phyloP scores from a whole-genome alignment of 1,140 invertebrate species.

The Bilobella aurantiaca region DNA sequence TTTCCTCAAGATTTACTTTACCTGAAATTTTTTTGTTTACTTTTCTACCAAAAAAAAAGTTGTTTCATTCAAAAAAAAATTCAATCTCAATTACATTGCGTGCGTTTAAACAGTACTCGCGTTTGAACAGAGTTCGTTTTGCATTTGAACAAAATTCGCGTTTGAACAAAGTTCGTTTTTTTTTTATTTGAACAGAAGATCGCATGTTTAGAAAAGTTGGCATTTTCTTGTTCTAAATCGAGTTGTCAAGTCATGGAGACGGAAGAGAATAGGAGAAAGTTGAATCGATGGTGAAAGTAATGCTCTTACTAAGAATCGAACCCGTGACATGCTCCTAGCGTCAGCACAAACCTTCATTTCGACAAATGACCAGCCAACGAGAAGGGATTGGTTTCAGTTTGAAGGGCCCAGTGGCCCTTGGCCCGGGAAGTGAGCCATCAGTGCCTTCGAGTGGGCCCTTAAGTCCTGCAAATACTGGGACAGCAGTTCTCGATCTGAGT shows the following conservation, averaged over 20 bases:
- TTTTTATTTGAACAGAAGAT: not conserved
- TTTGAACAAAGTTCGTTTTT: no score
- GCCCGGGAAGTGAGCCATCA: not conserved
- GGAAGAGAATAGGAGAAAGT: not conserved
- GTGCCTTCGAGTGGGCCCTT: slow-evolving; percentile 7
- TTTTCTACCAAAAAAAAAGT: no score
- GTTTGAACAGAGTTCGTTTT: no score
- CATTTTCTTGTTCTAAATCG: not conserved
- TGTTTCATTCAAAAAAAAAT: no score
- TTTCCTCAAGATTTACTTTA: no score
- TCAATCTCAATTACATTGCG: no score
- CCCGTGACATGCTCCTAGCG: not conserved
- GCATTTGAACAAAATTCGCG: no score
- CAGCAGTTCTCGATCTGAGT: slow-evolving; percentile 23
- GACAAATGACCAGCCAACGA: slow-evolving; percentile 14
- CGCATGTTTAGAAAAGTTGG: not conserved
- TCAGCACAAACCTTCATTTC: not conserved
- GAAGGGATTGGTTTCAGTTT: slow-evolving; percentile 27
- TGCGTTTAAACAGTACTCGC: no score
- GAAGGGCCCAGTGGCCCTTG: slow-evolving; percentile 28
- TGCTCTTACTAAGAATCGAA: not conserved
- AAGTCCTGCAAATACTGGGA: slow-evolving; percentile 9
- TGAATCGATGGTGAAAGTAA: not conserved
- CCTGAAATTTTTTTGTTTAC: no score
- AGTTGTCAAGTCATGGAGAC: not conserved